Conservation (phyloP, 2,113 vertebrate genomes). For the Syrmaticus mikado region DNA sequence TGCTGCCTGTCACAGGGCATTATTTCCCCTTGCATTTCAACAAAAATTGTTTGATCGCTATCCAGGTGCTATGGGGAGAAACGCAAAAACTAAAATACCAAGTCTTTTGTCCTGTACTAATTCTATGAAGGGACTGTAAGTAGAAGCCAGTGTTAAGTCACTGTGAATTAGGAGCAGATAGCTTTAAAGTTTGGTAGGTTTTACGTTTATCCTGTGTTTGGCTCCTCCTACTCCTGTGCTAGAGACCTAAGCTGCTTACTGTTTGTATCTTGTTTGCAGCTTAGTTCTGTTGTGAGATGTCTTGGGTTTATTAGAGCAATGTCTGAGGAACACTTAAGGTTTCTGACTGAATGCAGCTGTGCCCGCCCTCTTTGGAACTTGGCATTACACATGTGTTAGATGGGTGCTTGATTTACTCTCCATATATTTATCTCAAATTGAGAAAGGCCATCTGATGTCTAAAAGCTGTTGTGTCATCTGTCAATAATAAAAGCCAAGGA, state of each 20-base stretch:
- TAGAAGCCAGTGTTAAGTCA: not conserved
- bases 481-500: not conserved
- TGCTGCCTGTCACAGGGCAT: not conserved
- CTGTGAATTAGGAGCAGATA: not conserved
- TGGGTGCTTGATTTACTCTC: not conserved
- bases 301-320: not conserved
- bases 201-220: not conserved
- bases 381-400: not conserved
- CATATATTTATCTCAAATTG: fast-evolving
- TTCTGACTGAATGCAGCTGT: not conserved
- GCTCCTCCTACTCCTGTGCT: not conserved
- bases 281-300: slow-evolving; percentile 10
- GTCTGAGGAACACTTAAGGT: not conserved
- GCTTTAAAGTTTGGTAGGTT: not conserved
- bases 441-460: not conserved
- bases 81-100: not conserved
- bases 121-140: not conserved
- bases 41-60: not conserved
- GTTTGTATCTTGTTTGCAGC: slow-evolving; percentile 39
- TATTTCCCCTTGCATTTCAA: not conserved
- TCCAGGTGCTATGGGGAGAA: not conserved
- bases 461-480: not conserved
- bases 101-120: not conserved
- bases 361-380: not conserved
- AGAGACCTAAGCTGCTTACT: slow-evolving; percentile 48